Conservation (phyloP, 2,888 invertebrate species). For the Plemyria rubiginata region DNA sequence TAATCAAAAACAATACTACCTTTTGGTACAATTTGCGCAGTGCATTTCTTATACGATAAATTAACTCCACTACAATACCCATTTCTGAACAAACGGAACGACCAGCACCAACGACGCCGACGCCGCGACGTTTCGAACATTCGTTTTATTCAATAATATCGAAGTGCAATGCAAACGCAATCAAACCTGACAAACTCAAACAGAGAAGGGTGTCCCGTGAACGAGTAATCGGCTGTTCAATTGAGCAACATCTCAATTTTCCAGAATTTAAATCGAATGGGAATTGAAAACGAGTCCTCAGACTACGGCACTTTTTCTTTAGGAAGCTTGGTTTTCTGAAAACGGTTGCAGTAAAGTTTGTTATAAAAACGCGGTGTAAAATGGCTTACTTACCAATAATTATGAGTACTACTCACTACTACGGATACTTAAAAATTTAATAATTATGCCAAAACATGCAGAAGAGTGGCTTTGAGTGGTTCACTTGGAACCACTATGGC, state of each 20-base stretch:
- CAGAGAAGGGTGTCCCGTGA: slow-evolving; percentile 74
- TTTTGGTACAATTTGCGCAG: background rate
- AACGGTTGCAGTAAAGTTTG: background rate
- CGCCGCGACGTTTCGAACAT: slow-evolving; percentile 53
- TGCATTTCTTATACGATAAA: slow-evolving; percentile 6
- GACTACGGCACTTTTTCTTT: slow-evolving; percentile 13
- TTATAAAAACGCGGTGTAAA: background rate
- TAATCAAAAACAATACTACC: no score
- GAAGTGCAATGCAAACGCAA: slow-evolving; percentile 75
- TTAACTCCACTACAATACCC: slow-evolving; percentile 7
- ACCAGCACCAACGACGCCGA: slow-evolving; percentile 34
- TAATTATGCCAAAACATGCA: no score
- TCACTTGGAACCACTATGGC: no score
- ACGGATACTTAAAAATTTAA: no score
- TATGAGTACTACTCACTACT: no score
- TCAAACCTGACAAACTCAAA: slow-evolving; percentile 80
- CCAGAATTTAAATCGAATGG: slow-evolving; percentile 78
- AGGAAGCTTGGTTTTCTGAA: background rate
- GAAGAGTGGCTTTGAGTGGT: no score
- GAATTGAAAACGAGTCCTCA: slow-evolving; percentile 72
- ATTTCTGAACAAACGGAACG: slow-evolving; percentile 33
- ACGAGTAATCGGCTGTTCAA: slow-evolving; percentile 82
- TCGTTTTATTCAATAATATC: slow-evolving; percentile 71
- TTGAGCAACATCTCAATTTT: slow-evolving; percentile 83
- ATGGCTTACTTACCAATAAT: no score